Base-by-base conservation (phyloP, 2,113 vertebrate genomes). In the Esox niger region DNA sequence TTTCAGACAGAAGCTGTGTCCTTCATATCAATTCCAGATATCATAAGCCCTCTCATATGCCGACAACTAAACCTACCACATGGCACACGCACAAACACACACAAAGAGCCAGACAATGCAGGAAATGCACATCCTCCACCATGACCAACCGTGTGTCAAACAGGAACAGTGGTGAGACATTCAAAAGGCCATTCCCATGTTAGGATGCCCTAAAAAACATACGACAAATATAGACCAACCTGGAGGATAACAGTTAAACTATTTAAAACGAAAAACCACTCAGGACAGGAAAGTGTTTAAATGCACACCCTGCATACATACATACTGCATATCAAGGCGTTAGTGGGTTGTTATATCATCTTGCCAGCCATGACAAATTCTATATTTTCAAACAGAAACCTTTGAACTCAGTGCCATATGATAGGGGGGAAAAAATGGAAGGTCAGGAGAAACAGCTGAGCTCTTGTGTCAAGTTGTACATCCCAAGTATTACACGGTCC, bases 321-420 rank as follows among this genome's bases (percentile, higher is more conserved):
- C 47, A 43, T 52, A 52, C 47, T 52, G 54, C 66, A 65, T 75
- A 52, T 59, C 60, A 43, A 43, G 13, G 38, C 38, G 5, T 43
- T 17, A 43, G 38, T 17, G 13, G 11, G 38, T 43, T 43, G 3
- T 4, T 10, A 43, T 17, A 15, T 15, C 38, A 43, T 17, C 38
- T 10, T 43, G 11, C 13, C 38, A 43, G 38, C 38, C 11, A 43
- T 3, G 38, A 43, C 5, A 10, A 4, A 2, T 15, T 2, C 38
- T 15, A 10, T 43, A 10, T 43, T 57, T 27, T 78, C 57, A 67
- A 62, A 32, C 67, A 67, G 70, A 70, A 58, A 78, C 75, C 73
- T 81, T 70, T 81, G 76, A 70, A 73, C 73, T 30, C 21, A 20
- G 33, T 71, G 64, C 58, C 31, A 38, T 56, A 57, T 33, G 38